Evolutionary conservation across 1,140 invertebrate species (phyloP).

Genomic region (Cherax destructor): DNA sequence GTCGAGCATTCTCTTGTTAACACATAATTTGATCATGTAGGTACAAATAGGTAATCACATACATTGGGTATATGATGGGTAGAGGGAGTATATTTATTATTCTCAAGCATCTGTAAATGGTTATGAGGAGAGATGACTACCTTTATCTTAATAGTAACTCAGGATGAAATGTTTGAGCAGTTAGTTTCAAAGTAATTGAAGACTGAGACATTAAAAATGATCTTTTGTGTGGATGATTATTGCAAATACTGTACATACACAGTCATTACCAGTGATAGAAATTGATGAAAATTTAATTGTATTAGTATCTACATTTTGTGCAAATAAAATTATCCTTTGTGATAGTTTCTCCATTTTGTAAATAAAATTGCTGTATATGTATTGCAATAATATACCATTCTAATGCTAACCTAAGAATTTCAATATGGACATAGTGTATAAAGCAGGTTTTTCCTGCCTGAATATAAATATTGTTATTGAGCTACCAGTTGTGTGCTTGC

Average conservation of each 20-base stretch:
- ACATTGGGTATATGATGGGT: too few species aligned
- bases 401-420: neutral
- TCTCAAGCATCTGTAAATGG: neutral
- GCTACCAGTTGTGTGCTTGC: conserved; percentile 18
- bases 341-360: conserved; percentile 20
- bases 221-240: neutral
- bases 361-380: conserved; percentile 20
- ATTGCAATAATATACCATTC: conserved; percentile 16
- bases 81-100: too few species aligned
- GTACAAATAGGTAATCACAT: too few species aligned
- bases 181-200: neutral
- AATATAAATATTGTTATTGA: conserved; percentile 42
- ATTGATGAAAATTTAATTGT: neutral
- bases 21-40: too few species aligned
- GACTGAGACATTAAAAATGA: neutral
- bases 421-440: conserved; percentile 34
- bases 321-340: conserved; percentile 7
- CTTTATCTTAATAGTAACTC: neutral
- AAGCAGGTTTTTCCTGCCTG: conserved; percentile 3
- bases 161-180: neutral
- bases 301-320: neutral
- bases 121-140: neutral
- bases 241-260: neutral
- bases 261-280: neutral
- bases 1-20: too few species aligned